A percentile compares a stretch with the other conserved stretches of the same genome.
Conservation (phyloP, 2,888 invertebrate genomes). For the Pedicia rivosa region DNA sequence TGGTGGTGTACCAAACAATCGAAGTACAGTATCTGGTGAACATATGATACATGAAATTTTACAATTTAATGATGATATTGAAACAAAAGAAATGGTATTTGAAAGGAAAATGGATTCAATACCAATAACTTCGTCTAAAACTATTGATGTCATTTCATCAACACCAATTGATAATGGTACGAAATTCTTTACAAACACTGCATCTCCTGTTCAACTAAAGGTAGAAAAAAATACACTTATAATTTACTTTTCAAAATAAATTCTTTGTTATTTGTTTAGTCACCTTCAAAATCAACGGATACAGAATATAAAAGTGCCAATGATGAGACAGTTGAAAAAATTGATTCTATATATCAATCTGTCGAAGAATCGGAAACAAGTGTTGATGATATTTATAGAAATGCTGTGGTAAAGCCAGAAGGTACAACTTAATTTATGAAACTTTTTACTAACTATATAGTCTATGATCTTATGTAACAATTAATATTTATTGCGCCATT, state of each 20-base stretch:
- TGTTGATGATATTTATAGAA: too few relatives aligned
- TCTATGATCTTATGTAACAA: too few relatives aligned
- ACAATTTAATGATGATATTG: background rate
- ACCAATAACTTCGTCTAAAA: background rate
- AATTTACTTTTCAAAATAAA: background rate
- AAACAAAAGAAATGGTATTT: background rate
- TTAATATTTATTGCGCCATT: too few relatives aligned
- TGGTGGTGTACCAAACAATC: too few relatives aligned
- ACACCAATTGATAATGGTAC: constrained; percentile 14
- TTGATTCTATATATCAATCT: background rate
- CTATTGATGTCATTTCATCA: constrained; percentile 12
- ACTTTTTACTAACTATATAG: too few relatives aligned
- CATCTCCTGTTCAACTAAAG: background rate
- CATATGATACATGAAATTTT: background rate
- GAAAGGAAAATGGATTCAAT: background rate
- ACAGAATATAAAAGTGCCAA: background rate
- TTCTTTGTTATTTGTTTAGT: background rate
- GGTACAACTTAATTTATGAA: too few relatives aligned
- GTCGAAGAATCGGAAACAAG: too few relatives aligned
- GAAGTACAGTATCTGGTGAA: constrained; percentile 1
- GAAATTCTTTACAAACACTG: background rate
- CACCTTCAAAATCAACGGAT: background rate
- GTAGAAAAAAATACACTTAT: too few relatives aligned
- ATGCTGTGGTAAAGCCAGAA: too few relatives aligned
- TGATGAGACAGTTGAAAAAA: background rate